A percentile compares a stretch with the other conserved stretches of the same genome.
phyloP scores from a whole-genome alignment of 2,797 vertebrate genomes.

The Smutsia temminckii region DNA sequence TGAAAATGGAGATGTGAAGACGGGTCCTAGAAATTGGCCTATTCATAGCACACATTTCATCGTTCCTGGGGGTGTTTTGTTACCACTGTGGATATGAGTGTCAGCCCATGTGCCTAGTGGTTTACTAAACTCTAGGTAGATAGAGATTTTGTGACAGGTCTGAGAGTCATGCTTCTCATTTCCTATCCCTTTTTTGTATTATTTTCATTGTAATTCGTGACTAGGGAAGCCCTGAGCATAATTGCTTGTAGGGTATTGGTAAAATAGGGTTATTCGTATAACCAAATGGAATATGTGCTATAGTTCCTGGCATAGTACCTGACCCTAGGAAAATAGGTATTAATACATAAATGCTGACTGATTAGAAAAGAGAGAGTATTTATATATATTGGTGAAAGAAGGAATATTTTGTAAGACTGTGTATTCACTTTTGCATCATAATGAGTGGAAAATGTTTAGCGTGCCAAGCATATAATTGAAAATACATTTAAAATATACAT shows the following conservation, averaged over 20 bases:
- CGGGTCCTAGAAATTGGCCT: conserved; percentile 20
- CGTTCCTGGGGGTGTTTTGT: not conserved
- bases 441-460: not conserved
- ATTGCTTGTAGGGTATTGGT: not conserved
- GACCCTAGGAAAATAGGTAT: not conserved
- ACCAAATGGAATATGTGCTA: not conserved
- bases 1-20: conserved; percentile 59
- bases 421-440: not conserved
- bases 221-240: not conserved
- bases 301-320: not conserved
- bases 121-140: conserved; percentile 12
- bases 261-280: not conserved
- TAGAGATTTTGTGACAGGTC: not conserved
- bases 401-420: not conserved
- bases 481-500: not conserved
- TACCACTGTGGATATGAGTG: not conserved
- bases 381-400: not conserved
- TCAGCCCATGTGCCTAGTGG: not conserved
- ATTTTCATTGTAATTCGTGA: conserved; percentile 4
- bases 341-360: not conserved
- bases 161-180: not conserved
- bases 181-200: not conserved
- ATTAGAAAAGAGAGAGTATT: not conserved
- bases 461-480: not conserved
- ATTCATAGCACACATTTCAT: conserved; percentile 10